Base-by-base conservation (phyloP, 1,140 invertebrate species). In the Diplogasteroides magnus region DNA sequence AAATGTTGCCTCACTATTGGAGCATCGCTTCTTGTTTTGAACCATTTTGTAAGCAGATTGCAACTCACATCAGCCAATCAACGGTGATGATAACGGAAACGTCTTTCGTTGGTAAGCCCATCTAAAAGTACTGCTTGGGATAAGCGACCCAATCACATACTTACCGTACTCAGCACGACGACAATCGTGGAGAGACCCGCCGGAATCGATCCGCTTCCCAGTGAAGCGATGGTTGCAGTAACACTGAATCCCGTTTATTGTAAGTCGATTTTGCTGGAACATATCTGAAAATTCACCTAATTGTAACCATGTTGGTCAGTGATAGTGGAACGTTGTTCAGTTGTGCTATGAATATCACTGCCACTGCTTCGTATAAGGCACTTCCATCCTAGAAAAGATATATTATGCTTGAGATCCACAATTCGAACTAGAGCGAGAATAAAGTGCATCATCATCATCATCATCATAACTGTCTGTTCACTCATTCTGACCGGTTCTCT, bases 111-210 rank as follows among this genome's bases (percentile, higher is more conserved):
- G 93, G 92, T 60, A 97, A 86, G 25, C 92, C 93, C n/a, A n/a
- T n/a, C n/a, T n/a, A n/a, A n/a, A n/a, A n/a, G n/a, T n/a, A n/a
- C n/a, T n/a, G n/a, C n/a, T n/a, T n/a, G n/a, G n/a, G n/a, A n/a
- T n/a, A n/a, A n/a, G n/a, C n/a, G n/a, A n/a, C n/a, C n/a, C n/a
- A n/a, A n/a, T n/a, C n/a, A n/a, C n/a, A n/a, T n/a, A n/a, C n/a
- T n/a, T 60, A 97, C 91, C 2, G 93, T 93, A 79, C 93, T 92
- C 69, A 97, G 85, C 31, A 97, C 93, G 88, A 97, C 94, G 29
- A 96, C 91, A 91, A 97, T 95, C 62, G 93, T 95, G n/a, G 96
- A 92, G 56, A 94, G 85, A 1, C 93, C 93, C 26, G 93, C 93
- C 0, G 94, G 94, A 74, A 97, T 94, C 29, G 93, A 92, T n/a